These are phyloP conservation scores for Sorex araneus DNA, from an alignment of 2,113 vertebrate species.

Conservation along the genomic window DNA sequence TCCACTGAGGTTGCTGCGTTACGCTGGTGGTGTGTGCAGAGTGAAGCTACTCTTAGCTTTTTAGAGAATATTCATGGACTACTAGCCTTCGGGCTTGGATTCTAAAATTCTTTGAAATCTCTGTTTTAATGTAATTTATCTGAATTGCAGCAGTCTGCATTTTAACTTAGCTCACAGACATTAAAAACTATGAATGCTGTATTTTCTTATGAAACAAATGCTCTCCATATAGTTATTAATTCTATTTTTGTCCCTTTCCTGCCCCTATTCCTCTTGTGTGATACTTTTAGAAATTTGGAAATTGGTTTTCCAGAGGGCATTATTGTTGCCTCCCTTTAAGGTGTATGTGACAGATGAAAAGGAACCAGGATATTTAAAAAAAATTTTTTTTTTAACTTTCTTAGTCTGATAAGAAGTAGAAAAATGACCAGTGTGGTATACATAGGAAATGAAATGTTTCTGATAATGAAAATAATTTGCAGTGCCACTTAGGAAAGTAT, in stretches of 20 bases:
- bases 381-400: constrained; percentile 29
- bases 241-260: constrained; percentile 29
- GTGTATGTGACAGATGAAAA: constrained; percentile 76
- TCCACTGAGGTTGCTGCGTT: constrained; percentile 40
- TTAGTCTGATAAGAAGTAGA: constrained; percentile 60
- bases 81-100: constrained; percentile 50
- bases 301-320: constrained; percentile 59
- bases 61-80: constrained; percentile 71
- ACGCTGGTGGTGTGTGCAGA: constrained; percentile 46
- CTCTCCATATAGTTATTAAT: constrained; percentile 67
- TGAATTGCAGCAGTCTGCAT: constrained; percentile 67
- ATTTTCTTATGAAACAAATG: constrained; percentile 80
- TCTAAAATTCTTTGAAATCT: constrained; percentile 59
- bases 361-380: constrained; percentile 51
- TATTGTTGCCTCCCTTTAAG: constrained; percentile 77
- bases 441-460: constrained; percentile 72
- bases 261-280: constrained; percentile 68
- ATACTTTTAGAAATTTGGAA: constrained; percentile 79
- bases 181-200: constrained; percentile 79
- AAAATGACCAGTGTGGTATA: constrained; percentile 67
- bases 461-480: constrained; percentile 75
- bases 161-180: constrained; percentile 79
- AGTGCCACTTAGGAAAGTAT: constrained; percentile 65
- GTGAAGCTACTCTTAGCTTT: constrained; percentile 47
- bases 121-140: constrained; percentile 70